phyloP scores from a whole-genome alignment of 2,888 invertebrate species.

The Leptopilina syphax region DNA sequence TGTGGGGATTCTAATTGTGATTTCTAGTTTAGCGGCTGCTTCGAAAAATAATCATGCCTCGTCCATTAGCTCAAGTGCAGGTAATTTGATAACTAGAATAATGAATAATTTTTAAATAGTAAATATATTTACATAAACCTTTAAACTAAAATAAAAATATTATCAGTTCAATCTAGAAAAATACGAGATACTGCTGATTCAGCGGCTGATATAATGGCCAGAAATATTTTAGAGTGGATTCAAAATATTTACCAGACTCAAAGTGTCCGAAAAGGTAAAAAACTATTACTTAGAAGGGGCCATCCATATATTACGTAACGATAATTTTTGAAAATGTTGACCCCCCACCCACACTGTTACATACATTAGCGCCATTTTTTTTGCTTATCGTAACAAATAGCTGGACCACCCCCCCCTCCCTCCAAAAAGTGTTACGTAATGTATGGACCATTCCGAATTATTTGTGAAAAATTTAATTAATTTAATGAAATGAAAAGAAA shows the following conservation, averaged over 20 bases:
- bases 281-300: too few species aligned
- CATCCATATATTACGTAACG: too few species aligned
- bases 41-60: conserved; percentile 45
- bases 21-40: conserved; percentile 42
- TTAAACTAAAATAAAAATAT: not conserved
- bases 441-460: too few species aligned
- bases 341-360: too few species aligned
- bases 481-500: not conserved
- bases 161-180: conserved; percentile 59
- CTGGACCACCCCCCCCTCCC: too few species aligned
- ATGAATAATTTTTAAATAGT: conserved; percentile 28
- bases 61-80: conserved; percentile 41
- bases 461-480: too few species aligned
- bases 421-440: too few species aligned
- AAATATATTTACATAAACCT: not conserved
- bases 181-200: conserved; percentile 64
- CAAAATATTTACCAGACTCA: conserved; percentile 83
- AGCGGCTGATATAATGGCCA: conserved; percentile 84
- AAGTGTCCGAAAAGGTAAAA: conserved; percentile 78
- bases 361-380: too few species aligned
- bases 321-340: too few species aligned
- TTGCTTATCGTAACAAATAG: too few species aligned
- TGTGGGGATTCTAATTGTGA: conserved; percentile 42
- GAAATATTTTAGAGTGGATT: conserved; percentile 86
- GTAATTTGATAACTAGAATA: conserved; percentile 55